Evolutionary conservation across 2,113 vertebrate species (phyloP).

Genomic region (Psittacus erithacus): DNA sequence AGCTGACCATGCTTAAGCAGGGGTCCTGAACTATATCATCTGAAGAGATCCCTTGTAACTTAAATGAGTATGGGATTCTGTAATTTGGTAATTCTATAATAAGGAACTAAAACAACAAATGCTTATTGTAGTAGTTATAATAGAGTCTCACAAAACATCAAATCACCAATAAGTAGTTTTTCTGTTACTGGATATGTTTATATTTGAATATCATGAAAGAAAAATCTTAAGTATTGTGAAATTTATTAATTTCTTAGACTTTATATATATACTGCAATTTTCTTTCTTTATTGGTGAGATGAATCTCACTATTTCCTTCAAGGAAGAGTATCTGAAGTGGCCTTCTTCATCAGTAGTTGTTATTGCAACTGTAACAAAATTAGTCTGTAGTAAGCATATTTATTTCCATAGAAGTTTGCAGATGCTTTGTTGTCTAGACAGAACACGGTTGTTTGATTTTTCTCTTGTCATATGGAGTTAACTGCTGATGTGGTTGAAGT

Average conservation of each 20-base stretch:
- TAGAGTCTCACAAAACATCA: background rate
- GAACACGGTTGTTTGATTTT: background rate
- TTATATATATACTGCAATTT: background rate
- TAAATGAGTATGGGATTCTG: background rate
- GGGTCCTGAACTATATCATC: background rate
- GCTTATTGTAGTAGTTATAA: background rate
- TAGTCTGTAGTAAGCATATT: background rate
- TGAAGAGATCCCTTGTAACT: background rate
- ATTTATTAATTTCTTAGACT: background rate
- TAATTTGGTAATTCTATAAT: background rate
- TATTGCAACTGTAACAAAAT: background rate
- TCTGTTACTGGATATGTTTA: background rate
- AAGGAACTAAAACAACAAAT: background rate
- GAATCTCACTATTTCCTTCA: background rate
- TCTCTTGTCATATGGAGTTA: background rate
- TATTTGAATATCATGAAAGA: background rate
- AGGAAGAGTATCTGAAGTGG: background rate
- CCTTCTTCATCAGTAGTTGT: background rate
- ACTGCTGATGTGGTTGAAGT: background rate
- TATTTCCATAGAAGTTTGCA: background rate
- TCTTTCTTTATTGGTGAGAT: background rate
- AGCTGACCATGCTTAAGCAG: background rate
- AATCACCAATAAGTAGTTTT: background rate
- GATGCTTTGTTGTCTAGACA: background rate
- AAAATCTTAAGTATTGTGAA: background rate